Evolutionary conservation across 64 coral and sea anemone species (phyloP), one percentile per base, ranked within the genome.

Genomic region (Pocillopora damicornis): DNA sequence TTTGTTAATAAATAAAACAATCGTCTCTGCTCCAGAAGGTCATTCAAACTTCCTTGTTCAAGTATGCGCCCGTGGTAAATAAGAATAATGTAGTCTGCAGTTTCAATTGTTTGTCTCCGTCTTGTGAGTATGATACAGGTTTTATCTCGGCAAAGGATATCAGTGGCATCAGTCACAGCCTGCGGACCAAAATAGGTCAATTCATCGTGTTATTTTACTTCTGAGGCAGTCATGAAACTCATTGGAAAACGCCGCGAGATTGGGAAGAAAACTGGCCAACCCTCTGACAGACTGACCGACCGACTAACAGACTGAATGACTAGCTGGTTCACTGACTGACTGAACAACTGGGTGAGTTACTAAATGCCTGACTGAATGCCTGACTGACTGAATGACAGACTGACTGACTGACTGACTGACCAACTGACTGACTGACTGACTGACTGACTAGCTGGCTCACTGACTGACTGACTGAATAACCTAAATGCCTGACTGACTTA

Each of bases 51-150:
- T 35, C 94, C 94, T 34, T 96, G 88, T 60, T 93, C 91, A 51
- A 96, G 76, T 10, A 96, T 87, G 74, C 77, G 94, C 73, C 94
- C 94, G 36, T 88, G 91, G 76, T 93, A 93, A 60, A 96, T 34
- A 75, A 96, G 35, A 81, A 86, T 82, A 37, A 96, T 93, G 11
- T 92, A 58, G 77, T 93, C 94, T 61, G 94, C 94, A 63, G 94
- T 58, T 42, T 90, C 87, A 59, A 88, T 45, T 26, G 91, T 96
- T 42, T 68, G 59, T 45, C 83, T 72, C 25, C 81, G 87, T 79
- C 90, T 86, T 12, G 94, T 91, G 35, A 92, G 61, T 42, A 92
- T 81, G 65, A 96, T 76, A 45, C 94, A 86, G 14, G 94, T 96
- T 63, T 87, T 82, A 63, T 89, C 79, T 25, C 82, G 45, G 72